These are phyloP conservation scores for Glomeris marginata DNA, from an alignment of 2,888 invertebrate genomes.

Conservation along the genomic window DNA sequence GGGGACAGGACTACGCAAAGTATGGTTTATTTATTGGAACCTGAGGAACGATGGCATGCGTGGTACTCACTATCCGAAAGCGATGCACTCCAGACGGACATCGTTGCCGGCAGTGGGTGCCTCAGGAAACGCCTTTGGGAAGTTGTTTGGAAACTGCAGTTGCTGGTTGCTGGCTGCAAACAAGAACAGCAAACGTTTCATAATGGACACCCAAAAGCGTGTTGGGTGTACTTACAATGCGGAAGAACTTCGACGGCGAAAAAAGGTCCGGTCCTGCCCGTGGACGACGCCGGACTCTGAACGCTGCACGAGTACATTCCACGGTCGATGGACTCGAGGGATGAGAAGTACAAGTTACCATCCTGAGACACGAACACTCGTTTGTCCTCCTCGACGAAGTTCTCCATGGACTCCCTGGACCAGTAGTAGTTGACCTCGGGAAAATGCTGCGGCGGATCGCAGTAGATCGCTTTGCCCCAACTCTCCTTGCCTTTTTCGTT, in stretches of 20 bases:
- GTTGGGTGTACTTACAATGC: constrained; percentile 47
- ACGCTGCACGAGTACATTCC: constrained; percentile 87
- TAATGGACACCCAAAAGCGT: no score
- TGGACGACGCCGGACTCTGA: constrained; percentile 69
- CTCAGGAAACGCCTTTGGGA: constrained; percentile 89
- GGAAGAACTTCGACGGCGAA: constrained; percentile 66
- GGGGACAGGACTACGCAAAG: constrained; percentile 56
- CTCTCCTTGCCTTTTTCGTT: constrained; percentile 73
- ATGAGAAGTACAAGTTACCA: constrained; percentile 87
- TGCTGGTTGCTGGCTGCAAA: constrained; percentile 66
- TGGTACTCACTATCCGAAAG: constrained; percentile 70
- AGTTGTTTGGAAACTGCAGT: constrained; percentile 81
- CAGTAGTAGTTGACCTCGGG: constrained; percentile 80
- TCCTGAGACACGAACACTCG: constrained; percentile 86
- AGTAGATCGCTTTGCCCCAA: constrained; percentile 84
- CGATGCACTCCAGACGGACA: constrained; percentile 83
- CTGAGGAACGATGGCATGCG: not conserved
- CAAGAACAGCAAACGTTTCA: constrained; percentile 14
- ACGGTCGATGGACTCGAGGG: constrained; percentile 74
- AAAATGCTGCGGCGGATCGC: constrained; percentile 84
- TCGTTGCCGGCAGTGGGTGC: constrained; percentile 80
- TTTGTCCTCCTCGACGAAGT: constrained; percentile 83
- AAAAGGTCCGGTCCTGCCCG: constrained; percentile 78
- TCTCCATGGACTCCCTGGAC: constrained; percentile 76
- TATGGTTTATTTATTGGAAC: no score